Evolutionary conservation across 1,140 invertebrate genomes (phyloP), one percentile per base, ranked within the genome.

Genomic region (Drosophila melanogaster): DNA sequence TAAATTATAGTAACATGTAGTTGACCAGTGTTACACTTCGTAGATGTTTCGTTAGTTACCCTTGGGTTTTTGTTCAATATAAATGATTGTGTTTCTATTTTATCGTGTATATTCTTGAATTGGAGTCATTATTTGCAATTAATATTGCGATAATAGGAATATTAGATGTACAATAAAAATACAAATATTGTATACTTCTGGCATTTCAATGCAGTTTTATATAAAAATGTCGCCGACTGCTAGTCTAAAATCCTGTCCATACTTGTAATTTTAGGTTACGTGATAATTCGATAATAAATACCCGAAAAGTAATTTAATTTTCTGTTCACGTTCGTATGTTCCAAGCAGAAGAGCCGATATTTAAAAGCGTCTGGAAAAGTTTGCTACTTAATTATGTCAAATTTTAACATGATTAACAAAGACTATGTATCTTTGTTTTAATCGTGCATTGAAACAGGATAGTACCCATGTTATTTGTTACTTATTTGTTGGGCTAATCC

Each of bases 271-370:
- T 11, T 70, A 70, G 55, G 62, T 65, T 75, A 76, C 57, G 78
- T 81, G 59, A 71, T 80, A 80, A 80, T 71, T 57, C 61, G 61
- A 76, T 64, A 80, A 81, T 80, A 76, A 81, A 80, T 12, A 50
- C 22, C 37, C 46, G 60, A 19, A 33, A 57, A 37, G 33, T 66
- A n/a, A 30, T 40, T 40, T n/a, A 47, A 35, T 22, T 49, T 49
- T 57, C 35, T 40, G 35, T 47, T 22, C 24, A 4, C 30, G 7
- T 30, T 30, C 30, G 7, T 30, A 30, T 3, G 30, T 30, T 30
- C 7, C 61, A 49, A 70, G 50, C 50, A 69, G 64, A 56, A 70
- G 49, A 55, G 44, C 12, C 10, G 17, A 55, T 38, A 67, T 54
- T 46, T 24, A 67, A 17, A 38, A 3, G 12, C 49, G 49, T 66